Conservation (phyloP, 2,797 vertebrate species). For the Falco naumanni region DNA sequence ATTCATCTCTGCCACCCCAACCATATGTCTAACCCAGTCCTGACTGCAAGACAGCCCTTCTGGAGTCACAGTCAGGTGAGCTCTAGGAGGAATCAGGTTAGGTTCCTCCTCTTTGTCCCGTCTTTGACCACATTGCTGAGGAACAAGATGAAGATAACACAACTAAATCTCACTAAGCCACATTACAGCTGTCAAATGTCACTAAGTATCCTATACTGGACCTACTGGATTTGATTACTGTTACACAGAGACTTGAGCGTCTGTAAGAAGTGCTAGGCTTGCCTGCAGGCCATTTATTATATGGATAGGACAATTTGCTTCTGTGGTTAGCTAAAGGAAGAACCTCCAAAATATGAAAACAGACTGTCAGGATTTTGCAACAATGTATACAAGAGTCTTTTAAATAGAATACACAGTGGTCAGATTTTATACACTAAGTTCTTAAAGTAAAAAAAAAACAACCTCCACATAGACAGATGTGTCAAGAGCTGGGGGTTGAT, state of each 20-base stretch:
- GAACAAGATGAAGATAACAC: neutral
- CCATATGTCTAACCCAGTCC: neutral
- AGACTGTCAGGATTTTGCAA: slow-evolving; percentile 9
- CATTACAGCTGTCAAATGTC: neutral
- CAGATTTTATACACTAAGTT: neutral
- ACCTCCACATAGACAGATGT: neutral
- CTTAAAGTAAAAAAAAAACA: neutral
- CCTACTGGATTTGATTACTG: neutral
- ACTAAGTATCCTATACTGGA: neutral
- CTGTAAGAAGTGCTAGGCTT: neutral
- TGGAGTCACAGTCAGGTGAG: neutral
- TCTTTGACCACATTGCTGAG: neutral
- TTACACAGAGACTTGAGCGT: neutral
- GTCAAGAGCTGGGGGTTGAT: neutral
- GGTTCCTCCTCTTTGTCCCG: neutral
- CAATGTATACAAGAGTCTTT: neutral
- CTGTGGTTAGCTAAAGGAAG: neutral
- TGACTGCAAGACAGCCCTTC: neutral
- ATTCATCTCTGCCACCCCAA: neutral
- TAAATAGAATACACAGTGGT: slow-evolving; percentile 60
- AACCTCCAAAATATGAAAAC: slow-evolving; percentile 8
- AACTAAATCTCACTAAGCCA: neutral
- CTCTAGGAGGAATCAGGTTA: neutral
- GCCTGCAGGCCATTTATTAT: neutral
- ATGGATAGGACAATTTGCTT: neutral